Base-by-base conservation (phyloP, 2,113 vertebrate genomes). In the Percina caprodes region DNA sequence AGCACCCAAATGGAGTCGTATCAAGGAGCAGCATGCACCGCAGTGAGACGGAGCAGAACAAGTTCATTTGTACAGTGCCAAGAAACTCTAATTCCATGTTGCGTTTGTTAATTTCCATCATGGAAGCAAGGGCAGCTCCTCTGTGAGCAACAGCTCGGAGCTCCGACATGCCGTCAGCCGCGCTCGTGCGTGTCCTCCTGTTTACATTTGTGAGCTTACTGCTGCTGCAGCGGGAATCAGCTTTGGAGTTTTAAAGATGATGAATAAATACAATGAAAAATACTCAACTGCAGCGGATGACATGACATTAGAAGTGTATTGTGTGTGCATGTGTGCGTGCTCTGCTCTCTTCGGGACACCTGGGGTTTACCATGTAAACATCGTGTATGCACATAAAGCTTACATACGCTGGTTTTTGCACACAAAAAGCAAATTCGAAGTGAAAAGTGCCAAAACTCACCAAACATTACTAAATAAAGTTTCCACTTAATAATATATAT, bases 21-120 rank as follows among this genome's bases (percentile, higher is more conserved):
- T 86, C 83, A 81, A 78, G 60, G 67, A 72, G 77, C 67, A 49
- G 67, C 79, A 74, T 74, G 85, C 68, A 82, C 78, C 21, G 69
- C 76, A 79, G 75, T 48, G 80, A 87, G 87, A 91, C 74, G 55
- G 80, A 83, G 83, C 85, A 87, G 77, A 89, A 86, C 87, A 82
- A 89, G 83, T 86, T 91, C 54, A 89, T 89, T 91, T 89, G 85
- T 87, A 80, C 77, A 80, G 73, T 74, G 76, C 69, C 77, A 83
- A 61, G 62, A 84, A 91, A 89, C 83, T 87, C 69, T 91, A 86
- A 91, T 89, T 91, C 85, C 82, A 82, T 67, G 77, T 83, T 87
- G 87, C 80, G 45, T 85, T 80, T 83, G 70, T 89, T 87, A 89
- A 87, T 89, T 89, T 69, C 78, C 61, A 60, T 83, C 82, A 78